Evolutionary conservation across 2,113 vertebrate genomes (phyloP), one percentile per base, ranked within the genome.

Genomic region (Ophiodon elongatus): DNA sequence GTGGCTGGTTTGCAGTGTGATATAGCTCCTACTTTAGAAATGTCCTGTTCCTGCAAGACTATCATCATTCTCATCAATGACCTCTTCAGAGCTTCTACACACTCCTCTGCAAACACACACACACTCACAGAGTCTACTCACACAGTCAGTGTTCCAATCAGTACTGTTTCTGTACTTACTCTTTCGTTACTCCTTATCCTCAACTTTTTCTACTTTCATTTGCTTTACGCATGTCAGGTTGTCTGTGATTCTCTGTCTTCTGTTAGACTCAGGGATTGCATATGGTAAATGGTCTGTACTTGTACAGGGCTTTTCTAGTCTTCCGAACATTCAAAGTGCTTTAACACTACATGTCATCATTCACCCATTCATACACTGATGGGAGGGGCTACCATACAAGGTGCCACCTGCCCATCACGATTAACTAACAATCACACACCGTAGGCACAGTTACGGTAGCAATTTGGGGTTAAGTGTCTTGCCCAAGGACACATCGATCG

Each of bases 51-150:
- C 56, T 57, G 73, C 57, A 79, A 88, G 86, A 68, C 50, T 15
- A 70, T 73, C 81, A 86, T 88, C 71, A 71, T 69, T 76, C 76
- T 79, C 79, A 59, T 80, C 83, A 82, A 31, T 79, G 72, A 88
- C 74, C 59, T 75, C 54, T 33, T 66, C 25, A 8, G 50, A 81
- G 60, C 73, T 3, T 1, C 4, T 77, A 27, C 82, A 19, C 89
- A 45, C 50, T 60, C 57, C 3, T 15, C 25, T 31, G 23, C 4
- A n/a, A 37, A 41, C 17, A 69, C 15, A 33, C n/a, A 43, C n/a
- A 43, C 80, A 1, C 66, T 11, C 62, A 39, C 15, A 68, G 8
- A 31, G 13, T 21, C 14, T 7, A 19, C 73, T 19, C 56, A 60
- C 72, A 41, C 59, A 50, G 25, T 27, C 17, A 3, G 25, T 27